Evolutionary conservation across 2,113 vertebrate genomes (phyloP).

Genomic region (Misgurnus mizolepis): DNA sequence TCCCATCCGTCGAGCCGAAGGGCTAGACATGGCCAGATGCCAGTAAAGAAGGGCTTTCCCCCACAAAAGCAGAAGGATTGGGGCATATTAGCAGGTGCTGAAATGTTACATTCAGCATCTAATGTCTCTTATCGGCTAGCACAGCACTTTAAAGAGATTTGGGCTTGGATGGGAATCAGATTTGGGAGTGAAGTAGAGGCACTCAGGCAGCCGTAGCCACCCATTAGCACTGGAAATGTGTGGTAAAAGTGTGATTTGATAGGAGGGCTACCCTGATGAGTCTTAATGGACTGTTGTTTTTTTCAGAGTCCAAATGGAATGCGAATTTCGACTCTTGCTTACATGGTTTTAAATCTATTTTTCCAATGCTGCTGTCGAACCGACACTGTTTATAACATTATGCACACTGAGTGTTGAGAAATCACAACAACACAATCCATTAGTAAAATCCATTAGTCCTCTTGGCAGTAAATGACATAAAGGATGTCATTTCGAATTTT

Average conservation of each 20-base stretch:
- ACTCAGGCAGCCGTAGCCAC: neutral
- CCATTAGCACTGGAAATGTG: slow-evolving; percentile 30
- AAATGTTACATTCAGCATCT: slow-evolving; percentile 51
- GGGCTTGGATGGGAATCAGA: slow-evolving; percentile 39
- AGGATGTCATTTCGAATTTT: neutral
- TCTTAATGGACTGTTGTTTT: slow-evolving; percentile 23
- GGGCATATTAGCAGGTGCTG: slow-evolving; percentile 59
- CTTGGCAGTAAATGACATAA: neutral
- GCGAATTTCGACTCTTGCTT: neutral
- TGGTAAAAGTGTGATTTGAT: slow-evolving; percentile 23
- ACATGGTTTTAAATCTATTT: slow-evolving; percentile 17
- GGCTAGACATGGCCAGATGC: slow-evolving; percentile 13
- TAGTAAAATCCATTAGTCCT: neutral
- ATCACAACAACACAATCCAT: slow-evolving; percentile 22
- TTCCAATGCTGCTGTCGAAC: neutral
- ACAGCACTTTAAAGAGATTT: slow-evolving; percentile 35
- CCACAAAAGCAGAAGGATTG: slow-evolving; percentile 44
- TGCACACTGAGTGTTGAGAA: neutral
- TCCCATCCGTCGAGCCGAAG: slow-evolving; percentile 21
- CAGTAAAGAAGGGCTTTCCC: slow-evolving; percentile 17
- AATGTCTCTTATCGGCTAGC: slow-evolving; percentile 35
- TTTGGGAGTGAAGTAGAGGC: slow-evolving; percentile 38
- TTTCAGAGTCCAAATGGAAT: slow-evolving; percentile 20
- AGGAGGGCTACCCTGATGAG: slow-evolving; percentile 13
- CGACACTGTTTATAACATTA: neutral